phyloP scores from a whole-genome alignment of 1,140 invertebrate genomes.

The Lanistes nyassanus region DNA sequence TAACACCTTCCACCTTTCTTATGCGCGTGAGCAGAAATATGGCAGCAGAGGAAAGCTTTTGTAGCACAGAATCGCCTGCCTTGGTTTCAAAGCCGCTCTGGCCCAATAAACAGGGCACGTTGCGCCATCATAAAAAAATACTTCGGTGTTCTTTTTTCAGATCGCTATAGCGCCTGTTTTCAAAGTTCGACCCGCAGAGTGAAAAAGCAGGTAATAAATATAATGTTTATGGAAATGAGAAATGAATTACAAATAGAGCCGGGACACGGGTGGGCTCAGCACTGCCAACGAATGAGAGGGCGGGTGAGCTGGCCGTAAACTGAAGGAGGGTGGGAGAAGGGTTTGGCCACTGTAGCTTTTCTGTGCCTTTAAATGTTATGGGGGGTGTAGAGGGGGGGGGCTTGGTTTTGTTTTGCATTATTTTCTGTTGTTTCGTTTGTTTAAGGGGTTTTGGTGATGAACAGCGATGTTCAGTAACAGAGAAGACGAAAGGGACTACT shows the following conservation, averaged over 20 bases:
- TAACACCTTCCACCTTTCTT: constrained; percentile 24
- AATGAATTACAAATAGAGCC: constrained; percentile 19
- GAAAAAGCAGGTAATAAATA: constrained; percentile 25
- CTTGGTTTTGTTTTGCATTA: no score
- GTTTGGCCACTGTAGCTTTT: no score
- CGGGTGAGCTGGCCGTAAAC: neutral
- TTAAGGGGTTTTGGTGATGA: no score
- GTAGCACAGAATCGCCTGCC: constrained; percentile 1
- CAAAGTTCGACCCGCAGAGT: neutral
- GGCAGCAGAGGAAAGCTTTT: constrained; percentile 19
- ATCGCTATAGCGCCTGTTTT: constrained; percentile 8
- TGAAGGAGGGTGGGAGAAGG: neutral
- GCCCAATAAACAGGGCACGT: constrained; percentile 8
- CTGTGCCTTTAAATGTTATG: no score
- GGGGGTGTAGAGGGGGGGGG: no score
- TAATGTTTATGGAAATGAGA: constrained; percentile 31
- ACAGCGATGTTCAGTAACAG: no score
- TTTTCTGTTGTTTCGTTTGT: no score
- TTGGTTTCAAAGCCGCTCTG: constrained; percentile 3
- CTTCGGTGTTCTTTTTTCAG: neutral
- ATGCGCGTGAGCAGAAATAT: constrained; percentile 22
- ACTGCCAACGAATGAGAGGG: neutral
- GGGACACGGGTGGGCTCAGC: neutral
- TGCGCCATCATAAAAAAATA: constrained; percentile 20
- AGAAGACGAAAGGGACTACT: no score